A percentile compares a stretch with the other conserved stretches of the same genome.
These are phyloP conservation scores for Acanthochromis polyacanthus DNA, from an alignment of 2,113 vertebrate genomes.

Conservation along the genomic window DNA sequence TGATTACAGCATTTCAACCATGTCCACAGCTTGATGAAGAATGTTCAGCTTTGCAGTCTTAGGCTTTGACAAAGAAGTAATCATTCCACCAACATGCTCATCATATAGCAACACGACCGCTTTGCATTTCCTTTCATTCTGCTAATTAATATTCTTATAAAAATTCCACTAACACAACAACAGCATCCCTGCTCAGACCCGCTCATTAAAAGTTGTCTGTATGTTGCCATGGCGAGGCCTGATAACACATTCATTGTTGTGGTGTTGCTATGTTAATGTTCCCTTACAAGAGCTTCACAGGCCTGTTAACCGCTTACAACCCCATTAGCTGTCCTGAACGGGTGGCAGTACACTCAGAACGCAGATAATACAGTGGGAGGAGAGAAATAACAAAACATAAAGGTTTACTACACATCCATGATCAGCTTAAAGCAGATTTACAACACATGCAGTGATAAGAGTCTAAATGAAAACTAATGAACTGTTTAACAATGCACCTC, in stretches of 20 bases:
- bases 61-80: slow-evolving; percentile 20
- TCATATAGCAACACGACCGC: slow-evolving; percentile 14
- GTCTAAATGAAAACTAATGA: slow-evolving; percentile 17
- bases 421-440: slow-evolving; percentile 20
- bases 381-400: slow-evolving; percentile 31
- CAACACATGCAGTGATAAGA: neutral
- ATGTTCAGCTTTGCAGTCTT: neutral
- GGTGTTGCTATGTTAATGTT: slow-evolving; percentile 54
- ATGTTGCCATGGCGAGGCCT: slow-evolving; percentile 46
- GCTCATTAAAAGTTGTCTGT: slow-evolving; percentile 47
- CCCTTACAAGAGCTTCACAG: slow-evolving; percentile 38
- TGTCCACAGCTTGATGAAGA: slow-evolving; percentile 16
- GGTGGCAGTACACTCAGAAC: slow-evolving; percentile 20
- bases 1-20: neutral
- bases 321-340: slow-evolving; percentile 47
- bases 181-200: slow-evolving; percentile 18
- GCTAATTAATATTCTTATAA: slow-evolving; percentile 54
- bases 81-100: neutral
- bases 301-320: slow-evolving; percentile 42
- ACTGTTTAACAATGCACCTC: slow-evolving; percentile 23
- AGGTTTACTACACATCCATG: slow-evolving; percentile 24
- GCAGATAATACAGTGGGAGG: slow-evolving; percentile 27
- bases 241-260: slow-evolving; percentile 41
- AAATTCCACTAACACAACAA: slow-evolving; percentile 40
- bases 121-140: slow-evolving; percentile 43